Evolutionary conservation across 1,140 invertebrate genomes (phyloP), one percentile per base, ranked within the genome.

Genomic region (Caenorhabditis inopinata): DNA sequence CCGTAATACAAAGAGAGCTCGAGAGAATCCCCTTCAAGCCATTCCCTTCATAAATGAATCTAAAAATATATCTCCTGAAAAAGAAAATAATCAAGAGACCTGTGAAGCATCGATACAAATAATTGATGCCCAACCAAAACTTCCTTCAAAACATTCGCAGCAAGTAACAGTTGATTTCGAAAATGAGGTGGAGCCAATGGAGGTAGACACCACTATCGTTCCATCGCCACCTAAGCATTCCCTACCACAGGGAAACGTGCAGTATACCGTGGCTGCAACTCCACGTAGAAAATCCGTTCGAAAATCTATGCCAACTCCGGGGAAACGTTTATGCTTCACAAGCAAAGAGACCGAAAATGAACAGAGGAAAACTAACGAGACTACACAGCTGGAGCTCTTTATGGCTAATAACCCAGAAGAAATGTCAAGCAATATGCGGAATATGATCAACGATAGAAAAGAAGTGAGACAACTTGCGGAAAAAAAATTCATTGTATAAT

Each of bases 231-330:
- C n/a, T n/a, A n/a, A n/a, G n/a, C n/a, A n/a, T n/a, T n/a, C n/a
- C n/a, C n/a, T n/a, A n/a, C n/a, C n/a, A n/a, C n/a, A n/a, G n/a
- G n/a, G n/a, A n/a, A n/a, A n/a, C n/a, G n/a, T n/a, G n/a, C n/a
- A n/a, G n/a, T n/a, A n/a, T n/a, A n/a, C n/a, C n/a, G n/a, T n/a
- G n/a, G n/a, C n/a, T n/a, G 32, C 21, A 2, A 68, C 58, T 38
- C 58, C 58, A 18, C 38, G 58, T 18, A 23, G 58, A 18, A 68
- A 68, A n/a, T n/a, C n/a, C n/a, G n/a, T n/a, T n/a, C n/a, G n/a
- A n/a, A n/a, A n/a, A n/a, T 68, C 58, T n/a, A 68, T 68, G 58
- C 58, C 58, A 68, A 68, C 58, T 18, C 58, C 58, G 2, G 58
- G 58, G 32, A 68, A 68, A 11, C 58, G 58, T 38, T 18, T 68